phyloP scores from a whole-genome alignment of 2,797 vertebrate genomes.

The Ctenopoma multispine region DNA sequence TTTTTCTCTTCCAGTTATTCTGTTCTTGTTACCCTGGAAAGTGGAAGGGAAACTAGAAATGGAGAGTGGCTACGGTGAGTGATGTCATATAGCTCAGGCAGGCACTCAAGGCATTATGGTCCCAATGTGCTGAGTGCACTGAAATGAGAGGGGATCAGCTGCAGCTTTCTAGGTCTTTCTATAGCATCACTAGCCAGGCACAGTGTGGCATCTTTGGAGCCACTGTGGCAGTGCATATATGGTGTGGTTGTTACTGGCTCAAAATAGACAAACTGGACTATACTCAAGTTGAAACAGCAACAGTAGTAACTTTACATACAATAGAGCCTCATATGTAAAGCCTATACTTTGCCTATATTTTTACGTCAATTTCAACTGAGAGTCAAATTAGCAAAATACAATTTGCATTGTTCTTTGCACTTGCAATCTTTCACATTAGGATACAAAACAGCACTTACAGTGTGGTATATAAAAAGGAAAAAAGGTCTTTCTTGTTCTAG shows the following conservation, averaged over 20 bases:
- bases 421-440: too few relatives aligned
- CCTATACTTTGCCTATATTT: not conserved
- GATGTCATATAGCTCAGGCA: constrained; percentile 74
- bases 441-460: too few relatives aligned
- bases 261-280: constrained; percentile 29
- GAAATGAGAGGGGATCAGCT: constrained; percentile 76
- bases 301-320: constrained; percentile 6
- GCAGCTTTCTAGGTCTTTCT: constrained; percentile 69
- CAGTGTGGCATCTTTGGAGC: constrained; percentile 48
- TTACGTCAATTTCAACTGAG: not conserved
- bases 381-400: too few relatives aligned
- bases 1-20: constrained; percentile 62
- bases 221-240: constrained; percentile 23
- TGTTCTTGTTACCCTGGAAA: constrained; percentile 68
- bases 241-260: constrained; percentile 25
- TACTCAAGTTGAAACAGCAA: not conserved
- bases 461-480: too few relatives aligned
- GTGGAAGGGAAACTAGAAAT: constrained; percentile 59
- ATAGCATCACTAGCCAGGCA: constrained; percentile 41
- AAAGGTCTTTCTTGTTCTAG: too few relatives aligned
- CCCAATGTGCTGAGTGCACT: constrained; percentile 76
- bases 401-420: too few relatives aligned
- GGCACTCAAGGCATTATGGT: constrained; percentile 78
- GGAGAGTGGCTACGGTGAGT: constrained; percentile 67
- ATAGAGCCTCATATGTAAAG: not conserved